These are phyloP conservation scores for Centropus bengalensis DNA, from an alignment of 2,113 vertebrate genomes.

Conservation along the genomic window DNA sequence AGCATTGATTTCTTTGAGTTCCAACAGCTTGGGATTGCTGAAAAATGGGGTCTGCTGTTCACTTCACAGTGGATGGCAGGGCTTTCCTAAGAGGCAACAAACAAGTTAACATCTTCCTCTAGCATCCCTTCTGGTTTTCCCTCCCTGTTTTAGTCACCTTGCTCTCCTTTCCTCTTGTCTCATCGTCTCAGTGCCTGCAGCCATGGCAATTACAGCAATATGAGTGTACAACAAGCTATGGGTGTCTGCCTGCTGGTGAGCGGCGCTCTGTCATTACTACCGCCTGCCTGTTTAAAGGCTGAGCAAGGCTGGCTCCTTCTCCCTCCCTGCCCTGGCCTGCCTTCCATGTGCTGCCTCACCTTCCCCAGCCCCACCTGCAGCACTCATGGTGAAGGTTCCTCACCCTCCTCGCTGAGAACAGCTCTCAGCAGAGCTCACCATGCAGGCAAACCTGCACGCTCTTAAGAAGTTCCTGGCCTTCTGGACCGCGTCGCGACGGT, in stretches of 20 bases:
- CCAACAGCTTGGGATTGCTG: neutral
- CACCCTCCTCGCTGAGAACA: neutral
- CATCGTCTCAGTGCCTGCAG: neutral
- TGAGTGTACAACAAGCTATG: neutral
- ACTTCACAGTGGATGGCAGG: neutral
- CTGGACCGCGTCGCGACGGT: constrained; percentile 2
- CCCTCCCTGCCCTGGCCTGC: neutral
- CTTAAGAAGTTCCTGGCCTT: constrained; percentile 34
- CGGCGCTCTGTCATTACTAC: neutral
- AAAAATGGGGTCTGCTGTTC: neutral
- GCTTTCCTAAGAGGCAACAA: neutral
- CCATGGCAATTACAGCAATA: constrained; percentile 1
- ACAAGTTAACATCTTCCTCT: neutral
- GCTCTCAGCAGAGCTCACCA: neutral
- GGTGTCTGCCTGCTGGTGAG: neutral
- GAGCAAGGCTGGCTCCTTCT: neutral
- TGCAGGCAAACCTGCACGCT: constrained; percentile 8
- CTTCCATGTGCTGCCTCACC: neutral
- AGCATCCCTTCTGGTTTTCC: neutral
- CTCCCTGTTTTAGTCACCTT: neutral
- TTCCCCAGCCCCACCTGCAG: neutral
- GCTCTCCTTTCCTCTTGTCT: neutral
- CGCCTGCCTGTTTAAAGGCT: constrained; percentile 31
- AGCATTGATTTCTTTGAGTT: neutral
- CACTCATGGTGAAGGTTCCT: neutral